Conservation (phyloP, 2,888 invertebrate genomes). For the Pseudoips prasinana region DNA sequence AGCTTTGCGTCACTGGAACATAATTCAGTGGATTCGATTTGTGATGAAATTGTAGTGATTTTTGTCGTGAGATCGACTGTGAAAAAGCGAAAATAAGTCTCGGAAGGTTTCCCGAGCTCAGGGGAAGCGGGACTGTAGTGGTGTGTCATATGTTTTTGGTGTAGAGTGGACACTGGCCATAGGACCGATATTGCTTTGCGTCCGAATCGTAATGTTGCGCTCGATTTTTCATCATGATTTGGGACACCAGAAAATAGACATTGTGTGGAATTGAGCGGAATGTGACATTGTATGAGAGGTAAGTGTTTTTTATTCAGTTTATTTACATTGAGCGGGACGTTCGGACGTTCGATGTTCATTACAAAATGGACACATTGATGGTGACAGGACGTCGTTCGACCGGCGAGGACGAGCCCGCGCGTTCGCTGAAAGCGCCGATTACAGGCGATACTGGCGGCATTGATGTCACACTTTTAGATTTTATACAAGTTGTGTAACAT, state of each 20-base stretch:
- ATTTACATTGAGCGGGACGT: constrained; percentile 70
- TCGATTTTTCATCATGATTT: constrained; percentile 76
- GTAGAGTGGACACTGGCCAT: constrained; percentile 76
- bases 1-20: constrained; percentile 84
- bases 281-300: constrained; percentile 82
- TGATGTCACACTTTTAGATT: constrained; percentile 34
- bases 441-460: constrained; percentile 25
- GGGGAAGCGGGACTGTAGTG: constrained; percentile 64
- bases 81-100: constrained; percentile 61
- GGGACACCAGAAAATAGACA: constrained; percentile 71
- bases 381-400: constrained; percentile 58
- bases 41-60: constrained; percentile 63
- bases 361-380: constrained; percentile 69
- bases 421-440: constrained; percentile 40
- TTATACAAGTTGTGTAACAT: constrained; percentile 65
- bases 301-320: constrained; percentile 66
- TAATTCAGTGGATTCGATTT: constrained; percentile 74
- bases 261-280: constrained; percentile 79
- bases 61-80: constrained; percentile 64
- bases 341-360: constrained; percentile 53
- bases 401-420: constrained; percentile 48
- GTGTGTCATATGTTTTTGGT: constrained; percentile 81
- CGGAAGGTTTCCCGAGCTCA: constrained; percentile 56
- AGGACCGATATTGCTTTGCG: constrained; percentile 79
- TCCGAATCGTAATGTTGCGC: constrained; percentile 76